phyloP scores from a whole-genome alignment of 2,797 vertebrate genomes.

The Benthosema pterotum region DNA sequence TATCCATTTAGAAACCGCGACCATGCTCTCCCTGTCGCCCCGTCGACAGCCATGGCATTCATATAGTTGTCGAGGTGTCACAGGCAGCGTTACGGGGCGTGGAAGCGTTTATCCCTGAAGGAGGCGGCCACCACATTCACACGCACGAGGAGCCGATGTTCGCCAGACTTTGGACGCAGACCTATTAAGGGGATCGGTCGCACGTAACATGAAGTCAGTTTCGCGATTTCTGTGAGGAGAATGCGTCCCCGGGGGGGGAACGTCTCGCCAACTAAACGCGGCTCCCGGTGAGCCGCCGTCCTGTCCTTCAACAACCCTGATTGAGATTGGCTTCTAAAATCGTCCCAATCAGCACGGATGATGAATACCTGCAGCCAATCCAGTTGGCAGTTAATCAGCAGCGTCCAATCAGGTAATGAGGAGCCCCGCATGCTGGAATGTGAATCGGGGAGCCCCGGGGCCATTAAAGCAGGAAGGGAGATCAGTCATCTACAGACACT shows the following conservation, averaged over 20 bases:
- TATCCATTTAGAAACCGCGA: constrained; percentile 14
- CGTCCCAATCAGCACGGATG: constrained; percentile 62
- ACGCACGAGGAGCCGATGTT: constrained; percentile 33
- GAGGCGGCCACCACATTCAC: constrained; percentile 9
- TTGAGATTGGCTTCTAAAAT: constrained; percentile 67
- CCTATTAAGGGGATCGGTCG: constrained; percentile 28
- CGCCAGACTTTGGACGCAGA: constrained; percentile 38
- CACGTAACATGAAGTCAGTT: constrained; percentile 59
- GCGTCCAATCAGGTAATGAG: constrained; percentile 74
- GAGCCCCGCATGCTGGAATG: constrained; percentile 63
- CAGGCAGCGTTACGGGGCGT: background rate
- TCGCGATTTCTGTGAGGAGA: constrained; percentile 16
- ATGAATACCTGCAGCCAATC: constrained; percentile 75
- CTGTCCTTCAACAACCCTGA: constrained; percentile 62
- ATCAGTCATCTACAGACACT: constrained; percentile 41
- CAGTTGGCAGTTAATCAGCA: constrained; percentile 74
- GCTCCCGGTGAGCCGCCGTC: constrained; percentile 42
- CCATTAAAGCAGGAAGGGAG: constrained; percentile 48
- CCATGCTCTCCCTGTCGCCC: constrained; percentile 3
- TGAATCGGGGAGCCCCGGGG: constrained; percentile 64
- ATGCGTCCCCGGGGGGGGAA: constrained; percentile 27
- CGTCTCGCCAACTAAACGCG: constrained; percentile 33
- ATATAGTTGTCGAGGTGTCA: constrained; percentile 27
- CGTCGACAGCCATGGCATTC: constrained; percentile 34
- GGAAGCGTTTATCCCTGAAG: constrained; percentile 6